Conservation (phyloP, 2,113 vertebrate species). For the Pleuronectes platessa region DNA sequence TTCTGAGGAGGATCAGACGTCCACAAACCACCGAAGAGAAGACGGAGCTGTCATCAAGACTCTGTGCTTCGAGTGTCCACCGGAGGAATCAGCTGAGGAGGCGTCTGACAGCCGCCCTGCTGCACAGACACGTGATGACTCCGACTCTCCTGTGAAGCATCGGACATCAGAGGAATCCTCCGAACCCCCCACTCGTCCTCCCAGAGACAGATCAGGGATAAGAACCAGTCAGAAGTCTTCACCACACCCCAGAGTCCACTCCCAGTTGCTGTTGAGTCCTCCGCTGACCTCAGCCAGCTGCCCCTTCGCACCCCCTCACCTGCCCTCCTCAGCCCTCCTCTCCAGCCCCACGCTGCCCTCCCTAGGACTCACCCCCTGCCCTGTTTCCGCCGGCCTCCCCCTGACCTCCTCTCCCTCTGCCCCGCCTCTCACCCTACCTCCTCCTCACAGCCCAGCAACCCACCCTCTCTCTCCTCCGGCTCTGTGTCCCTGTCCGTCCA, state of each 20-base stretch:
- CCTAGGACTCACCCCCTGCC: conserved; percentile 54
- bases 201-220: not conserved
- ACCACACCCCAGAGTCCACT: not conserved
- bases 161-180: not conserved
- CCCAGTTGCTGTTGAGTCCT: conserved; percentile 60
- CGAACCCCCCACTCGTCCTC: not conserved
- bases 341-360: conserved; percentile 50
- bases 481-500: conserved; percentile 37
- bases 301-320: not conserved
- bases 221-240: not conserved
- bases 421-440: conserved; percentile 44
- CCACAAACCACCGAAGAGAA: not conserved
- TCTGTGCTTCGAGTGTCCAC: conserved; percentile 5
- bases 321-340: conserved; percentile 2
- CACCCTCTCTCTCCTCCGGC: conserved; percentile 40
- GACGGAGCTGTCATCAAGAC: not conserved
- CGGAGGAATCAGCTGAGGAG: not conserved
- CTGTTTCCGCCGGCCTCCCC: not conserved
- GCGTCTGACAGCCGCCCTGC: not conserved
- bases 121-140: not conserved
- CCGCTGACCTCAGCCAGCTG: conserved; percentile 21
- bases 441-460: conserved; percentile 30
- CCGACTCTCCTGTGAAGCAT: not conserved
- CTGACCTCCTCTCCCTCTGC: conserved; percentile 29
- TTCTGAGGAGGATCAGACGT: not conserved